Conservation (phyloP, 1,140 invertebrate species). For the Micrasema longulum region DNA sequence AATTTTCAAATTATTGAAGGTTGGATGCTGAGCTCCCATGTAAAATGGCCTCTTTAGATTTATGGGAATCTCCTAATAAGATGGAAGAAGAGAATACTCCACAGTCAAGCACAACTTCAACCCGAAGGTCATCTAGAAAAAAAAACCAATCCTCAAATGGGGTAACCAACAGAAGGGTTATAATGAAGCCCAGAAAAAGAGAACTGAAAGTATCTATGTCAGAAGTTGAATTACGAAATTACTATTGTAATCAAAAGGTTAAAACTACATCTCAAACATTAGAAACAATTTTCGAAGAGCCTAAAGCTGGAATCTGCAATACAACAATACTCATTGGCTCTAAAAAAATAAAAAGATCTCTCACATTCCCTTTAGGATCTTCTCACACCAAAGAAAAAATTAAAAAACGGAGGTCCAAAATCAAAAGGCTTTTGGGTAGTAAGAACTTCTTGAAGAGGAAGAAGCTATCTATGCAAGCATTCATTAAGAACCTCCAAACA, state of each 20-base stretch:
- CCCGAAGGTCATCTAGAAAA: constrained; percentile 35
- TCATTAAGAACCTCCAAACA: constrained; percentile 47
- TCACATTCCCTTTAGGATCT: constrained; percentile 44
- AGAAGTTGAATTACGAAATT: constrained; percentile 48
- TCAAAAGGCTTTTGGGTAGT: constrained; percentile 52
- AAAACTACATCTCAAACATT: constrained; percentile 48
- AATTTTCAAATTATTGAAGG: constrained; percentile 35
- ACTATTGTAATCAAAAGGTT: constrained; percentile 45
- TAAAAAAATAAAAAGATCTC: constrained; percentile 49
- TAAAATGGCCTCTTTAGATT: constrained; percentile 52
- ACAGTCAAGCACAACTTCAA: neutral
- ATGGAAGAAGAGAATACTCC: constrained; percentile 22
- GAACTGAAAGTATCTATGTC: constrained; percentile 11
- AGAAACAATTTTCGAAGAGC: constrained; percentile 53
- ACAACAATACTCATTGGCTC: constrained; percentile 44
- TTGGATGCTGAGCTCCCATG: constrained; percentile 47
- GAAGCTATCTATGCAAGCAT: constrained; percentile 50
- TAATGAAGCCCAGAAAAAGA: constrained; percentile 49
- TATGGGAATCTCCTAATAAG: constrained; percentile 31
- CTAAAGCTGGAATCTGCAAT: constrained; percentile 43
- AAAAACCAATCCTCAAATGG: constrained; percentile 13
- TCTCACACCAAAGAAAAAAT: constrained; percentile 50
- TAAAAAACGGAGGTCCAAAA: constrained; percentile 52
- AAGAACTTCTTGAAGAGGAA: constrained; percentile 52
- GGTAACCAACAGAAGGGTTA: constrained; percentile 49